phyloP scores from a whole-genome alignment of 1,140 invertebrate species.

The Euwallacea similis region DNA sequence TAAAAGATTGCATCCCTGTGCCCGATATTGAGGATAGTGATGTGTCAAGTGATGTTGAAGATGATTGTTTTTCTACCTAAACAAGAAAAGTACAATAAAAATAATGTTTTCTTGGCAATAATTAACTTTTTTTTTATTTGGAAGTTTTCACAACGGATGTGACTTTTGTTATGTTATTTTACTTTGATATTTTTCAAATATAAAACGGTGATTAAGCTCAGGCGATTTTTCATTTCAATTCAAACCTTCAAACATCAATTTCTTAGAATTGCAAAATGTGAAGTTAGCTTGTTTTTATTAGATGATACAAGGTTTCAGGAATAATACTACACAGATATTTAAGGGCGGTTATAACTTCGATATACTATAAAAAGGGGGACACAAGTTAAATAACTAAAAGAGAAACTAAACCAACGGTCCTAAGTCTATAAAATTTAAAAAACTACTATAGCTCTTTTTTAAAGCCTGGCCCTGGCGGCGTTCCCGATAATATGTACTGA shows the following conservation, averaged over 20 bases:
- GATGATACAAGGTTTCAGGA: no score
- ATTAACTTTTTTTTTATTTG: background rate
- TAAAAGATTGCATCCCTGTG: constrained; percentile 3
- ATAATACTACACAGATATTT: no score
- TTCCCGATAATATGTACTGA: no score
- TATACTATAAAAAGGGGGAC: no score
- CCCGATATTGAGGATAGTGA: background rate
- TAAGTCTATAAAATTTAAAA: no score
- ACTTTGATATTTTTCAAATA: constrained; percentile 7
- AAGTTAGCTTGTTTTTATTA: constrained; percentile 4
- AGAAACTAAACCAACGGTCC: no score
- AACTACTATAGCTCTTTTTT: no score
- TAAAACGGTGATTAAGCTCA: background rate
- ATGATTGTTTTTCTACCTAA: background rate
- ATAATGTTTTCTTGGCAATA: background rate
- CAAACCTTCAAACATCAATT: constrained; percentile 2
- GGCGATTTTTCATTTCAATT: constrained; percentile 2
- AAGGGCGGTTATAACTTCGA: no score
- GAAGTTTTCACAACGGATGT: background rate
- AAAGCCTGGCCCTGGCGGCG: no score
- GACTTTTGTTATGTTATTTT: constrained; percentile 1
- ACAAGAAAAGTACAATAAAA: constrained; percentile 1
- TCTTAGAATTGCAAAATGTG: background rate
- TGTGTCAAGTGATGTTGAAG: background rate
- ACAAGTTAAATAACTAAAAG: no score